These are phyloP conservation scores for Megamerina dolium DNA, from an alignment of 2,888 invertebrate species.

Conservation along the genomic window DNA sequence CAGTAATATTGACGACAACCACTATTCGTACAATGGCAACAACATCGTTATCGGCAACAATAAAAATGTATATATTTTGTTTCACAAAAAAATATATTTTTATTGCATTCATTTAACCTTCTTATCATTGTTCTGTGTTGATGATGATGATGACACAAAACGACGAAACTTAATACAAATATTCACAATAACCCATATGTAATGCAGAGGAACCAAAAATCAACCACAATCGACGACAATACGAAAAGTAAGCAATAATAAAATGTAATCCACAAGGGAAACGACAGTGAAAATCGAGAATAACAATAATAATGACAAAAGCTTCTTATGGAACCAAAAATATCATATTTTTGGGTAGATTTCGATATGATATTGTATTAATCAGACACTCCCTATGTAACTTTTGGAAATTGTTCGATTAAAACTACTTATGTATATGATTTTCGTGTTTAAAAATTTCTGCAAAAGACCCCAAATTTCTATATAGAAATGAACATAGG, in stretches of 20 bases:
- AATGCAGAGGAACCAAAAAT: conserved; percentile 7
- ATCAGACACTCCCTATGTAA: too few relatives aligned
- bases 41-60: neutral
- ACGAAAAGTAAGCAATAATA: conserved; percentile 9
- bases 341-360: too few relatives aligned
- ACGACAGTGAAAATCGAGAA: conserved; percentile 11
- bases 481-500: too few relatives aligned
- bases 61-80: neutral
- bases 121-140: conserved; percentile 10
- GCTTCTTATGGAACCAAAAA: too few relatives aligned
- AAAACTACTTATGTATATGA: too few relatives aligned
- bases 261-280: conserved; percentile 6
- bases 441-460: too few relatives aligned
- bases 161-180: too few relatives aligned
- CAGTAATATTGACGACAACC: neutral
- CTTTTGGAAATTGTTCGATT: too few relatives aligned
- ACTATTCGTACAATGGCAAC: too few relatives aligned
- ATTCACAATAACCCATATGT: too few relatives aligned
- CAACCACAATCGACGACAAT: conserved; percentile 9
- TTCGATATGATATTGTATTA: too few relatives aligned
- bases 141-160: conserved; percentile 5
- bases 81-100: conserved; percentile 2
- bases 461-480: too few relatives aligned
- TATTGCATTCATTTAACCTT: conserved; percentile 11
- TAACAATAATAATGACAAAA: conserved; percentile 10